Base-by-base conservation (phyloP, 1,140 invertebrate species). In the Atta texana region DNA sequence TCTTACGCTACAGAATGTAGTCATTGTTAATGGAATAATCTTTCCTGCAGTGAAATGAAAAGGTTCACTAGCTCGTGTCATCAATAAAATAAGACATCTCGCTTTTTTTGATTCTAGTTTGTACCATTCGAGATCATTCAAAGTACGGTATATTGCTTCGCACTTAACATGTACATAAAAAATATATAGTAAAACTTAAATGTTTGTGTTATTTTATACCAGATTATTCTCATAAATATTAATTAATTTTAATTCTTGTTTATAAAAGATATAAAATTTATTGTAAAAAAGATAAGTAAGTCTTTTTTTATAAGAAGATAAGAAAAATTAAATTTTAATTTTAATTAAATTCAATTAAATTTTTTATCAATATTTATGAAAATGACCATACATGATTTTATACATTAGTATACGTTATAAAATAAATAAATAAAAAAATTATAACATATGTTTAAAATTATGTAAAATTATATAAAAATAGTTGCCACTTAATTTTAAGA, bases 1-100 rank as follows among this genome's bases (percentile, higher is more conserved):
- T 28, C 75, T 78, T 66, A 78, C 75, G 39, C 59, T 78, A 18
- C 59, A 78, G 34, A 34, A 64, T 8, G 63, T 64, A 21, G 75
- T 6, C 75, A 77, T 63, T 1, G 75, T 63, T 63, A 77, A 2
- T 31, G 75, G 75, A 63, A 77, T 3, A 39, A 77, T 28, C 16
- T 44, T 63, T 44, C 75, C 75, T n/a, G 57, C 39, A 0, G 75
- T 63, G 4, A 77, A 49, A 21, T 16, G 34, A 28, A 77, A 63
- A 49, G 74, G 57, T n/a, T 77, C 16, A 12, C 16, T 61, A 10
- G 16, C 16, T 28, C 39, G 59, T n/a, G 28, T n/a, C 59, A 77
- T 63, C 24, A 77, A 31, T 64, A 77, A 49, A 77, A 77, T 64
- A 44, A 77, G 21, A 64, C 16, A 28, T 31, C 18, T 77, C 3